phyloP scores from a whole-genome alignment of 2,888 invertebrate genomes.

The Neoscelio sp. region DNA sequence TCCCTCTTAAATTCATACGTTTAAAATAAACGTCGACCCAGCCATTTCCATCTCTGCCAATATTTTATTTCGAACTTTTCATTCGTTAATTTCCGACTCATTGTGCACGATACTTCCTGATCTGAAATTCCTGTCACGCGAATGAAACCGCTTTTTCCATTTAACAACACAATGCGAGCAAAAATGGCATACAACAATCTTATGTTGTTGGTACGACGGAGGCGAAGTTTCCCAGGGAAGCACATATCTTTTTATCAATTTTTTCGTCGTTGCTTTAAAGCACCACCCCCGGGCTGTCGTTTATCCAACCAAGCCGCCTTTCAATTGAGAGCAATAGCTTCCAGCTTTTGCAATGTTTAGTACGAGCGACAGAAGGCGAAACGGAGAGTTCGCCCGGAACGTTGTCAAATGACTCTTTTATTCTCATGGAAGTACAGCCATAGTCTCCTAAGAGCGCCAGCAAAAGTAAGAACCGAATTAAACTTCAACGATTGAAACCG shows the following conservation, averaged over 20 bases:
- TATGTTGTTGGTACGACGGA: constrained; percentile 18
- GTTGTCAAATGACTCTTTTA: constrained; percentile 58
- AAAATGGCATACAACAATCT: constrained; percentile 21
- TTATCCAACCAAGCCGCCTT: constrained; percentile 36
- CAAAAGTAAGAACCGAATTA: constrained; percentile 62
- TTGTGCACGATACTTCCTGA: constrained; percentile 2
- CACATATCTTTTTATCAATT: constrained; percentile 42
- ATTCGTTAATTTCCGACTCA: constrained; percentile 23
- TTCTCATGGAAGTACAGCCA: constrained; percentile 42
- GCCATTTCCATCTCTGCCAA: too few species aligned
- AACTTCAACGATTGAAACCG: constrained; percentile 63
- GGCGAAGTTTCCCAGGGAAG: not conserved
- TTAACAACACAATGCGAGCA: constrained; percentile 3
- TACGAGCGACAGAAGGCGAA: constrained; percentile 40
- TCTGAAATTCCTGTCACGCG: not conserved
- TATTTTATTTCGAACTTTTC: constrained; percentile 12
- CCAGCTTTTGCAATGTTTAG: constrained; percentile 50
- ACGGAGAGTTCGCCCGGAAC: constrained; percentile 42
- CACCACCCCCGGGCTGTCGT: not conserved
- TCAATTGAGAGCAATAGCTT: constrained; percentile 48
- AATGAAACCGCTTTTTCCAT: constrained; percentile 23
- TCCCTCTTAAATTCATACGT: too few species aligned
- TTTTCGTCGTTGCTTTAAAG: constrained; percentile 14
- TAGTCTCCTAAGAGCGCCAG: constrained; percentile 36
- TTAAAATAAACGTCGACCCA: too few species aligned